A percentile compares a stretch with the other conserved stretches of the same genome.
Evolutionary conservation across 1,140 invertebrate species (phyloP).

Genomic region (Meloidogyne exigua): DNA sequence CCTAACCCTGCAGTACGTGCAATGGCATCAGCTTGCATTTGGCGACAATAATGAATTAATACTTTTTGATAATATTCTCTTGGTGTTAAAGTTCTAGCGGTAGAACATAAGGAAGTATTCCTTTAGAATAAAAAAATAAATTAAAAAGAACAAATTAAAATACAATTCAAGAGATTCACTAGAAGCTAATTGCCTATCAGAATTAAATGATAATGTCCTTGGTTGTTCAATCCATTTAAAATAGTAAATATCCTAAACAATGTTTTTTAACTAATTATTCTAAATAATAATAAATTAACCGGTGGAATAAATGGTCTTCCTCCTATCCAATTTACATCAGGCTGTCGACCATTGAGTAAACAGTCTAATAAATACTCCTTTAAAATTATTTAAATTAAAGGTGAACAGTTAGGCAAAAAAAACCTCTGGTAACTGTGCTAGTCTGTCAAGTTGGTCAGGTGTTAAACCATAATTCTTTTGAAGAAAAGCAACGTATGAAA

Average conservation of each 20-base stretch:
- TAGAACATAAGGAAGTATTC: conserved; percentile 19
- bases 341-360: conserved; percentile 61
- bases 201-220: conserved; percentile 59
- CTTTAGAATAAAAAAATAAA: neutral
- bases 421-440: conserved; percentile 59
- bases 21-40: conserved; percentile 35
- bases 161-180: conserved; percentile 51
- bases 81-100: conserved; percentile 50
- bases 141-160: no score
- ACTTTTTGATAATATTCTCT: conserved; percentile 62
- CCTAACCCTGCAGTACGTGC: conserved; percentile 8
- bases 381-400: conserved; percentile 13
- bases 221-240: conserved; percentile 64
- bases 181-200: conserved; percentile 58
- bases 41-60: conserved; percentile 51
- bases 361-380: conserved; percentile 62
- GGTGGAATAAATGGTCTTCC: conserved; percentile 61
- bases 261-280: neutral
- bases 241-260: conserved; percentile 60
- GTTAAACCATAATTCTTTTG: conserved; percentile 64
- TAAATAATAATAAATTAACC: neutral
- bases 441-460: conserved; percentile 60
- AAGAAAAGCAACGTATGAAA: conserved; percentile 62
- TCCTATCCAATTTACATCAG: conserved; percentile 63
- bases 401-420: neutral